Evolutionary conservation across 2,888 invertebrate genomes (phyloP), one percentile per base, ranked within the genome.

Genomic region (Drosophila barbarae): DNA sequence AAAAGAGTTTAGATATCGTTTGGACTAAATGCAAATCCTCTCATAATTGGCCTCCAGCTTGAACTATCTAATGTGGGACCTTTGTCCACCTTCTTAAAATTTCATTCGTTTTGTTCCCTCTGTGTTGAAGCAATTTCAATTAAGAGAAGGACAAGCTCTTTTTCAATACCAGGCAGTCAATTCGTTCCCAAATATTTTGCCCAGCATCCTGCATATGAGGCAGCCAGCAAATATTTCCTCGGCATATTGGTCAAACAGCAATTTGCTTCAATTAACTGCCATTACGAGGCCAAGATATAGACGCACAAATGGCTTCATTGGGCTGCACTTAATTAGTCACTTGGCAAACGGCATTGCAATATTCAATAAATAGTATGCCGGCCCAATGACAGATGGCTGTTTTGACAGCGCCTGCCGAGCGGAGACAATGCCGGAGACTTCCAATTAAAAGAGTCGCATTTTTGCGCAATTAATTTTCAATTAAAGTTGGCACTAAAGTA

Each of bases 261-360:
- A 76, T 77, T 77, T 74, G 54, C 68, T 55, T 74, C 77, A 80
- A 79, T 85, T 85, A 76, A 76, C 60, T 67, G 69, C 73, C 77
- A 77, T 74, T 72, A 74, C 66, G 10, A 39, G 41, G n/a, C 18
- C 42, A 12, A 50, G 42, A 41, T 51, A 35, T 42, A 35, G 53
- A 44, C 47, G 28, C 23, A 36, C 51, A 8, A 36, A 30, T 13
- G 55, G 12, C 23, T 50, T 53, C 63, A 61, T 61, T 61, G 69
- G 74, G 35, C 56, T 75, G 73, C 71, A 71, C 73, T 75, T 73
- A 83, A 85, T 81, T 84, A 73, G 75, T 73, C 71, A 69, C 54
- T 63, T 63, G 66, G 12, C 69, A 63, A 72, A 72, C 56, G 59
- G 66, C 47, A 47, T 41, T 51, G 55, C 46, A 64, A 66, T 68